These are phyloP conservation scores for Meteorus colon DNA, from an alignment of 2,888 invertebrate species.

Conservation along the genomic window DNA sequence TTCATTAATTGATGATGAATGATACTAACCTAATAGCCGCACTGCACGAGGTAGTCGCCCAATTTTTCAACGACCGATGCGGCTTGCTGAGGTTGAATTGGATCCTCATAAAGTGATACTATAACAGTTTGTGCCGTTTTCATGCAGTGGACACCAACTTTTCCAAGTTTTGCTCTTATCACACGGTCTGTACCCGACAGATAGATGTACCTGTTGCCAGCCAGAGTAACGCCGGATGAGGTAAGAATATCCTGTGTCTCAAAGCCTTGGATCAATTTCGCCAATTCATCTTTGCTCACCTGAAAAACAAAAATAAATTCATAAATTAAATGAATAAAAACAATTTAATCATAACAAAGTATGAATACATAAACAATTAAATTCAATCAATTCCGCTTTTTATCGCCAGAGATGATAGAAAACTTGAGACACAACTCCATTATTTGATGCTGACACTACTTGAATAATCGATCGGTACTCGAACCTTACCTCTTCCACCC, in stretches of 20 bases:
- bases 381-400: no score
- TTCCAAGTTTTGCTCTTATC: slow-evolving; percentile 94
- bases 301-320: slow-evolving; percentile 67
- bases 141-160: slow-evolving; percentile 96
- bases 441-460: slow-evolving; percentile 35
- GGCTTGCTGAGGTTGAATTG: slow-evolving; percentile 96
- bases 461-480: slow-evolving; percentile 39
- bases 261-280: slow-evolving; percentile 91
- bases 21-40: slow-evolving; percentile 87
- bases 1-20: not conserved
- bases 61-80: slow-evolving; percentile 97
- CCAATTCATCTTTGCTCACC: slow-evolving; percentile 94
- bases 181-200: slow-evolving; percentile 95
- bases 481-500: slow-evolving; percentile 15
- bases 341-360: not conserved
- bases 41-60: slow-evolving; percentile 97
- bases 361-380: not conserved
- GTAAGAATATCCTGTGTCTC: slow-evolving; percentile 92
- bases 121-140: slow-evolving; percentile 96
- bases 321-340: not conserved
- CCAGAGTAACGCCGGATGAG: slow-evolving; percentile 92
- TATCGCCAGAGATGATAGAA: not conserved
- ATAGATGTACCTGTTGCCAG: slow-evolving; percentile 95
- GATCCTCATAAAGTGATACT: slow-evolving; percentile 95
- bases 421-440: slow-evolving; percentile 31